Conservation (phyloP, 37 sponge, comb jelly and placozoan species). For the Crambe crambe region DNA sequence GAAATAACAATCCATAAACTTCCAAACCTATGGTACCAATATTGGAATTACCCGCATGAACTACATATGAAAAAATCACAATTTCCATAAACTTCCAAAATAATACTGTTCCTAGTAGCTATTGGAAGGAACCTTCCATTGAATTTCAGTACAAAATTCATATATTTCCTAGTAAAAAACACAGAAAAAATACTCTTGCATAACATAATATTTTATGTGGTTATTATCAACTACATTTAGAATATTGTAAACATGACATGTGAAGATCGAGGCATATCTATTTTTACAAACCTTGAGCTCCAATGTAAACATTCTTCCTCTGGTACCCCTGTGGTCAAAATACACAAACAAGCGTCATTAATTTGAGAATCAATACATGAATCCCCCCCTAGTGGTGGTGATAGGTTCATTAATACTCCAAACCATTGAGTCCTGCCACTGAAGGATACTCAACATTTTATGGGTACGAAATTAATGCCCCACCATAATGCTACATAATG, state of each 20-base stretch:
- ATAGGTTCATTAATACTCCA: too few relatives aligned
- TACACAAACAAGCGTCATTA: background rate
- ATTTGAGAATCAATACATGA: too few relatives aligned
- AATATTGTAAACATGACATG: too few relatives aligned
- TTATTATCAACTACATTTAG: too few relatives aligned
- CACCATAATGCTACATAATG: background rate
- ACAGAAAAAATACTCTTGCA: too few relatives aligned
- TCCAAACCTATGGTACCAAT: background rate
- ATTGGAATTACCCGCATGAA: background rate
- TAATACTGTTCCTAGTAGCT: too few relatives aligned
- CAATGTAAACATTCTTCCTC: conserved; percentile 39
- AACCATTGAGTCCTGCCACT: background rate
- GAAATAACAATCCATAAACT: background rate
- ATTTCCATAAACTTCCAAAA: background rate
- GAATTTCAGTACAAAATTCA: too few relatives aligned
- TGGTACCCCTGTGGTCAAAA: conserved; percentile 31
- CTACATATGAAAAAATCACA: background rate
- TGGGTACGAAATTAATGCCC: too few relatives aligned
- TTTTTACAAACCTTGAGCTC: conserved; percentile 56
- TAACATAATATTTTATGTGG: background rate
- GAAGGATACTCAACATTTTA: too few relatives aligned
- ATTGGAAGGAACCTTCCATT: too few relatives aligned
- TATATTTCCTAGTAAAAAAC: too few relatives aligned
- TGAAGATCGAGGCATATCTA: background rate
- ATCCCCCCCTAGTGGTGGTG: too few relatives aligned